These are phyloP conservation scores for Chloroclystis v-ata DNA, from an alignment of 2,888 invertebrate species.

Conservation along the genomic window DNA sequence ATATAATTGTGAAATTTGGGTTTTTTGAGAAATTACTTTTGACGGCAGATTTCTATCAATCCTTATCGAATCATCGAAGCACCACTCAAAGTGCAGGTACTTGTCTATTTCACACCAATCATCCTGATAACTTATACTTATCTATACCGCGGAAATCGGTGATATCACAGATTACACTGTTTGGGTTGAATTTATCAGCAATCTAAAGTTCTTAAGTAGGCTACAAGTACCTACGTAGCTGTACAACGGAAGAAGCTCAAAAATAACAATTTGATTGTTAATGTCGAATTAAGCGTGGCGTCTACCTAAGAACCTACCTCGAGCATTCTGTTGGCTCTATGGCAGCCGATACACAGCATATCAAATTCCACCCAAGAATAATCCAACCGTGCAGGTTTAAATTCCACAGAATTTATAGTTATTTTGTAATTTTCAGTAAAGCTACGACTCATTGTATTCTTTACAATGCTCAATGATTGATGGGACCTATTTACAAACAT, in stretches of 20 bases:
- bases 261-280: no score
- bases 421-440: conserved; percentile 9
- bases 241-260: no score
- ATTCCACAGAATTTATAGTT: no score
- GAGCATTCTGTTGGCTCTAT: no score
- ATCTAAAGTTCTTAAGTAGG: not conserved
- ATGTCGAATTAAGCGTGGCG: no score
- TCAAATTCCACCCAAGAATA: no score
- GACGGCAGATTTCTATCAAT: no score
- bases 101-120: conserved; percentile 3
- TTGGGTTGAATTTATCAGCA: not conserved
- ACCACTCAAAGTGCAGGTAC: not conserved
- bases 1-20: no score
- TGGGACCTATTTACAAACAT: conserved; percentile 38
- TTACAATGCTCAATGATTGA: conserved; percentile 40
- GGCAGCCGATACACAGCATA: not conserved
- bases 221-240: no score
- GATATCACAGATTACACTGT: conserved; percentile 1
- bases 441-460: conserved; percentile 22
- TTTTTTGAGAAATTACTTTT: not conserved
- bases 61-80: not conserved
- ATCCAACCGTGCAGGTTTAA: no score
- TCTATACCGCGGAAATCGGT: conserved; percentile 5
- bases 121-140: conserved; percentile 7
- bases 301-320: no score